These are phyloP conservation scores for Aegithalos caudatus DNA, from an alignment of 2,113 vertebrate species.

Conservation along the genomic window DNA sequence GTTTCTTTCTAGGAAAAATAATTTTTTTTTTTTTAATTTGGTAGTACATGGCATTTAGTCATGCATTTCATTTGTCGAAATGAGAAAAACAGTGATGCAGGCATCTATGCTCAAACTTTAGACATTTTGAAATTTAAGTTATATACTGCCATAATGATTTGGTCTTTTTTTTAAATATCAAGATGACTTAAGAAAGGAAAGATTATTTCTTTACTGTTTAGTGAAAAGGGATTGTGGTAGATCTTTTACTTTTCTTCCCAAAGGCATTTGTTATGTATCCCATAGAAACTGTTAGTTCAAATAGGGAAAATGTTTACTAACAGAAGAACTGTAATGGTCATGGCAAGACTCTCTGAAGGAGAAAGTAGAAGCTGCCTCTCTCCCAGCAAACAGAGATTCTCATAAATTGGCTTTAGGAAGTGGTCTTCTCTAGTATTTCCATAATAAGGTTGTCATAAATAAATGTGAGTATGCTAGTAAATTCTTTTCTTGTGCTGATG, in stretches of 20 bases:
- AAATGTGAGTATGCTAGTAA: not conserved
- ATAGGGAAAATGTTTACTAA: not conserved
- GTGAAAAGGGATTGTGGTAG: not conserved
- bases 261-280: not conserved
- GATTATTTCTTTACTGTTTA: not conserved
- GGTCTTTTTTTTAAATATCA: not conserved
- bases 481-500: not conserved
- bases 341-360: not conserved
- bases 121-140: not conserved
- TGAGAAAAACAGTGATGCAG: not conserved
- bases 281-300: not conserved
- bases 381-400: not conserved
- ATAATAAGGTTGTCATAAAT: not conserved
- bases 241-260: not conserved
- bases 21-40: accelerated
- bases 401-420: not conserved
- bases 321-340: not conserved
- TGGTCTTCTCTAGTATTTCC: not conserved
- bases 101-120: not conserved
- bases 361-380: not conserved
- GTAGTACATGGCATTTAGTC: not conserved
- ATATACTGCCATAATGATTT: not conserved
- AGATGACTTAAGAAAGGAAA: not conserved
- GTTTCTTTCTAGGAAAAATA: not conserved
- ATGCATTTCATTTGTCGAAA: not conserved